Conservation (phyloP, 92 coral and sea anemone species). For the Epizoanthus ramosus region DNA sequence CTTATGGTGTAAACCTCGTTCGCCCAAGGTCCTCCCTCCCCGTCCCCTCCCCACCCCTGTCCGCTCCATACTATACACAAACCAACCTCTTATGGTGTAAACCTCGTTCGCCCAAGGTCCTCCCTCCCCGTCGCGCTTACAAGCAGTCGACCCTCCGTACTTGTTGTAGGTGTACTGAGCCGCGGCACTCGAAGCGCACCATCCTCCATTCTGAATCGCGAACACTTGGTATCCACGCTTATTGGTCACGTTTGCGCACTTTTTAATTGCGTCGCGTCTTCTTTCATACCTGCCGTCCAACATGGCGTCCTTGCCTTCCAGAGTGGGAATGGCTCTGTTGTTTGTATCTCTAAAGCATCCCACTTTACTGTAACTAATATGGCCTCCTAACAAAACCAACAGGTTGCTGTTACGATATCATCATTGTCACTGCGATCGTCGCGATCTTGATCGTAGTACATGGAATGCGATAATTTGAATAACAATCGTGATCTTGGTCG, state of each 20-base stretch:
- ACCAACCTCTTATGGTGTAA: slow-evolving; percentile 18
- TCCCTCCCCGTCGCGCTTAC: slow-evolving; percentile 42
- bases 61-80: neutral
- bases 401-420: too few species aligned
- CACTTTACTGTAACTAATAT: slow-evolving; percentile 7
- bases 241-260: slow-evolving; percentile 28
- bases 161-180: slow-evolving; percentile 27
- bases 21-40: slow-evolving; percentile 52
- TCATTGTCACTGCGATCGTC: too few species aligned
- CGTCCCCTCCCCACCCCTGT: slow-evolving; percentile 33
- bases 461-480: too few species aligned
- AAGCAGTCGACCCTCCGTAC: slow-evolving; percentile 36
- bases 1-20: slow-evolving; percentile 35
- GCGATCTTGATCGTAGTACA: too few species aligned
- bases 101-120: slow-evolving; percentile 56
- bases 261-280: slow-evolving; percentile 29
- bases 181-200: slow-evolving; percentile 42
- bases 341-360: slow-evolving; percentile 40
- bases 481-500: too few species aligned
- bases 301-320: slow-evolving; percentile 40
- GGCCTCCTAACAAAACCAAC: too few species aligned
- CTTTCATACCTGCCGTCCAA: slow-evolving; percentile 22
- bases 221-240: slow-evolving; percentile 43
- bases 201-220: slow-evolving; percentile 48
- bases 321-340: slow-evolving; percentile 40